Base-by-base conservation (phyloP, 1,140 invertebrate genomes). In the Choristoneura fumiferana region DNA sequence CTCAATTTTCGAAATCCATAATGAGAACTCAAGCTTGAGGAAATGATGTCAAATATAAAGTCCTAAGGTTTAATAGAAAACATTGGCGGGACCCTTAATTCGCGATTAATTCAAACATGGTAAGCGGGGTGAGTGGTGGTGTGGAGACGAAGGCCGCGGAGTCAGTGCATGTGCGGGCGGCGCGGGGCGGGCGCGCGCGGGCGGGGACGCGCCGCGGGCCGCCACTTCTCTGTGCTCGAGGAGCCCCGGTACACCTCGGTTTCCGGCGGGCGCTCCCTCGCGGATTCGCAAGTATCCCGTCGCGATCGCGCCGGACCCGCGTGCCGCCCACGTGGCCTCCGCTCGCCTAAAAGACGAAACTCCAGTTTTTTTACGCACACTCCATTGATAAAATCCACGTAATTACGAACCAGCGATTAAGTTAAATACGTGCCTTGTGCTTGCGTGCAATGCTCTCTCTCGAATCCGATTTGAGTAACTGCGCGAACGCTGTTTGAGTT, bases 91-190 rank as follows among this genome's bases (percentile, higher is more conserved):
- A 80, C 81, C 33, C 78, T 86, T 88, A 88, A 88, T 88, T 88
- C 74, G 85, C 81, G 85, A 84, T 88, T 87, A 86, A 87, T 81
- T 81, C 83, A 81, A 87, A 83, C 77, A 88, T 81, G 89, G 85
- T 90, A 89, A 81, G 81, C 82, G 87, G 83, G 90, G 88, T 89
- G 82, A 81, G 86, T 84, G 85, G 78, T 85, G 88, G 90, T 82
- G 84, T 87, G 88, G 90, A 89, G 73, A 80, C 67, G 76, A 74
- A 74, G 82, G 82, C 81, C 78, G 78, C 73, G 76, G 76, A 76
- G 67, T 65, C 64, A 70, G 78, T 81, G 79, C 78, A 78, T 81
- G 78, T 74, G 79, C 76, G 79, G 81, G 79, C 71, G 66, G 72
- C 62, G 72, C 60, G 71, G 73, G 66, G 71, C 54, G 66, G 36